A percentile compares a stretch with the other conserved stretches of the same genome.
These are phyloP conservation scores for Formica aserva DNA, from an alignment of 2,888 invertebrate genomes.

Conservation along the genomic window DNA sequence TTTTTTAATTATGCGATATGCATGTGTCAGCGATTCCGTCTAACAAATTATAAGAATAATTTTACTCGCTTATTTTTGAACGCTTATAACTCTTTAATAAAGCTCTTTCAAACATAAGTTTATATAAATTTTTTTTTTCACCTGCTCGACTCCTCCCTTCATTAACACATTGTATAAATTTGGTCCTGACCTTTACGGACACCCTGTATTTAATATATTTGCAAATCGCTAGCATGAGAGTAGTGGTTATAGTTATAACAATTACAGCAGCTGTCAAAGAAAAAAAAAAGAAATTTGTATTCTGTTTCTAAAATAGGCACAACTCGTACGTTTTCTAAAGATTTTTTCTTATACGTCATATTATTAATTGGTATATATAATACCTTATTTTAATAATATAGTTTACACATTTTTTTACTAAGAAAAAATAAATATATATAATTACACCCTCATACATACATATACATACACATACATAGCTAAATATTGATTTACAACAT, in stretches of 20 bases:
- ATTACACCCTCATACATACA: neutral
- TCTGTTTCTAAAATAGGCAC: conserved; percentile 40
- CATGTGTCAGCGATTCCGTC: too few relatives aligned
- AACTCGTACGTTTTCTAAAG: conserved; percentile 21
- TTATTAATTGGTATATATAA: neutral
- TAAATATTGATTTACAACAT: conserved; percentile 3
- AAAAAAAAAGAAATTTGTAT: conserved; percentile 2
- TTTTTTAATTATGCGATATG: too few relatives aligned
- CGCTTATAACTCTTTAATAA: too few relatives aligned
- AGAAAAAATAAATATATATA: neutral
- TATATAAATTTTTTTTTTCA: too few relatives aligned
- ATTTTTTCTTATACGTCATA: neutral
- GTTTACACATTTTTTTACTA: neutral
- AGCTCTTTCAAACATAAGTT: too few relatives aligned
- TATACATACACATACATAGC: neutral
- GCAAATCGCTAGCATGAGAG: conserved; percentile 3
- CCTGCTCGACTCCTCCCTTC: too few relatives aligned
- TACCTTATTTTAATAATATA: neutral
- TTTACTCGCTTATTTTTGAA: too few relatives aligned
- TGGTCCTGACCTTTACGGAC: too few relatives aligned
- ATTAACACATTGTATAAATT: too few relatives aligned
- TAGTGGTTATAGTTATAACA: neutral
- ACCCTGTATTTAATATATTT: conserved; percentile 22
- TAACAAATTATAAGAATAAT: too few relatives aligned
- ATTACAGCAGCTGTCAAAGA: neutral